Conservation (phyloP, 2,888 invertebrate genomes). For the Meandrusa payeni region DNA sequence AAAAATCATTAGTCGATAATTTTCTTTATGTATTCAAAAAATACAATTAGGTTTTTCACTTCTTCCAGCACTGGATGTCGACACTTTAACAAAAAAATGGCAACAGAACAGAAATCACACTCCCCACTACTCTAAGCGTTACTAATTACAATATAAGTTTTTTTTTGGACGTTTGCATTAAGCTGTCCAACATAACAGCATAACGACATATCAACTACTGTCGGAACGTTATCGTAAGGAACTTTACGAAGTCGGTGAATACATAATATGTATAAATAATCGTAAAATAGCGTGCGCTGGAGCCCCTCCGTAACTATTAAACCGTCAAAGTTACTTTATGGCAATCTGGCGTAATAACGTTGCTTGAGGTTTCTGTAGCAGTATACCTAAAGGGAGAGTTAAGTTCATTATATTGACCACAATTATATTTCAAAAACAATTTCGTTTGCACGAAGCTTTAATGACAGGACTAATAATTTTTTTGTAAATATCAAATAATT, state of each 20-base stretch:
- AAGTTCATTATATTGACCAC: constrained; percentile 1
- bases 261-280: constrained; percentile 19
- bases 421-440: background rate
- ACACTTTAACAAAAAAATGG: too few relatives aligned
- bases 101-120: too few relatives aligned
- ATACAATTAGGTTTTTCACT: too few relatives aligned
- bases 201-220: constrained; percentile 13
- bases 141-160: too few relatives aligned
- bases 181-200: too few relatives aligned
- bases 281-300: constrained; percentile 18
- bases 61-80: too few relatives aligned
- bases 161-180: too few relatives aligned
- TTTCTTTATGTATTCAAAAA: too few relatives aligned
- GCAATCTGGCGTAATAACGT: constrained; percentile 9
- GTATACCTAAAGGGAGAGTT: constrained; percentile 1
- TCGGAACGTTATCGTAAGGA: constrained; percentile 13
- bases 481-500: too few relatives aligned
- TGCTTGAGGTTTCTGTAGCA: constrained; percentile 3
- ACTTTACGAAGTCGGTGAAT: constrained; percentile 13
- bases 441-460: constrained; percentile 1
- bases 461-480: background rate
- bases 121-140: too few relatives aligned
- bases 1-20: too few relatives aligned
- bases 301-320: constrained; percentile 1
- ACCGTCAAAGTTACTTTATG: constrained; percentile 18